Conservation (phyloP, 2,113 vertebrate species). For the Sinocyclocheilus rhinocerous region DNA sequence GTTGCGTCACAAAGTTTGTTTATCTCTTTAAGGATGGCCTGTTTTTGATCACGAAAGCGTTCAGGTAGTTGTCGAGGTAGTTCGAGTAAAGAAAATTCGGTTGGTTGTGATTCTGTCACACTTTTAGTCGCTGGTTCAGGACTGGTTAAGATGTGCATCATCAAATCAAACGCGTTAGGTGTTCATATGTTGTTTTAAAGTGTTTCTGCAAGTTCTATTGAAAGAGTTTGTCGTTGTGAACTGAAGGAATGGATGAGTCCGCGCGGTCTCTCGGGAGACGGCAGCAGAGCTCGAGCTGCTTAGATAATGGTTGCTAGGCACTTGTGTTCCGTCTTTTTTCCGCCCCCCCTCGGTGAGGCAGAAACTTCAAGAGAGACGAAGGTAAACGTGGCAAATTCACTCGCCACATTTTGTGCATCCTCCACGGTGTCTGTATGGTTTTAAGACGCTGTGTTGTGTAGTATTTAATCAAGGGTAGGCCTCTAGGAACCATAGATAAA, state of each 20-base stretch:
- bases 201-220: conserved; percentile 27
- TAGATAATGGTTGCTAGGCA: conserved; percentile 70
- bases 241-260: conserved; percentile 48
- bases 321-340: conserved; percentile 51
- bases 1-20: conserved; percentile 38
- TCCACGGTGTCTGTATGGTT: background rate
- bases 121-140: background rate
- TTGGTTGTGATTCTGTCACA: background rate
- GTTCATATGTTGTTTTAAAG: background rate
- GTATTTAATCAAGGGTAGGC: background rate
- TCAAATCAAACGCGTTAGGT: background rate
- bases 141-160: background rate
- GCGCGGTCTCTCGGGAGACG: too few species aligned
- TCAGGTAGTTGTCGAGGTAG: conserved; percentile 15
- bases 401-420: background rate
- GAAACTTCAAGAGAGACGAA: background rate
- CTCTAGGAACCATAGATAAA: background rate
- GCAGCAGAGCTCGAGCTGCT: conserved; percentile 20
- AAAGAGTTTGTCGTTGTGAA: background rate
- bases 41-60: background rate
- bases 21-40: conserved; percentile 26
- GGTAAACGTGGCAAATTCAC: conserved; percentile 47
- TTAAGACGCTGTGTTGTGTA: background rate
- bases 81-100: background rate
- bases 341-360: conserved; percentile 38